A percentile compares a stretch with the other conserved stretches of the same genome.
phyloP scores from a whole-genome alignment of 2,888 invertebrate genomes.

The Tipula confusa region DNA sequence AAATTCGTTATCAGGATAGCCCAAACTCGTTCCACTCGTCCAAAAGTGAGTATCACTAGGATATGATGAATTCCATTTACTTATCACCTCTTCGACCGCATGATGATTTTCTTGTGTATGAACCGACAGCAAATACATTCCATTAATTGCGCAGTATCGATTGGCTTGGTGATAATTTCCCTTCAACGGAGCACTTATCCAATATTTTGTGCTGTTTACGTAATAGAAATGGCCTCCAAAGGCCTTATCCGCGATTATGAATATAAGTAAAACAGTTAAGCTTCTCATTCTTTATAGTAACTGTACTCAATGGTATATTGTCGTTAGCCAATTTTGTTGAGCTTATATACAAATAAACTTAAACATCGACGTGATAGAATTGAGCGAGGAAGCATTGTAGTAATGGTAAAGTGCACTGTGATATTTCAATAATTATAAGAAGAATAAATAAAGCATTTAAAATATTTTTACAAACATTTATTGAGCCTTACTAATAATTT shows the following conservation, averaged over 20 bases:
- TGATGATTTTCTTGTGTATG: neutral
- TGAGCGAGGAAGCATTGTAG: no score
- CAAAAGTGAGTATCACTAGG: neutral
- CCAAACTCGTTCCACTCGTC: neutral
- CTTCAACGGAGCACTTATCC: neutral
- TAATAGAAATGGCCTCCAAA: neutral
- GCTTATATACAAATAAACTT: no score
- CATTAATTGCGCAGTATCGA: neutral
- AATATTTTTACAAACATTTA: no score
- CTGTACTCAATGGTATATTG: no score
- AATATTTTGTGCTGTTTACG: neutral
- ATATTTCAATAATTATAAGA: no score
- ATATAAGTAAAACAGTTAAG: neutral
- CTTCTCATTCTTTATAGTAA: neutral
- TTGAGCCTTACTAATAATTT: no score
- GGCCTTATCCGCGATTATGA: neutral
- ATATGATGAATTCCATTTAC: neutral
- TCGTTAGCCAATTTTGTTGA: no score
- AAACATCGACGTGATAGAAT: no score
- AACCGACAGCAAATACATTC: neutral
- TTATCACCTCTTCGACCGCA: neutral
- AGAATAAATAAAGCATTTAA: no score
- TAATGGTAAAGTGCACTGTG: no score
- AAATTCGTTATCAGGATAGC: neutral
- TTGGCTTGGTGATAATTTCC: neutral